Conservation (phyloP, 1,140 invertebrate species). For the Cyphomyrmex costatus region DNA sequence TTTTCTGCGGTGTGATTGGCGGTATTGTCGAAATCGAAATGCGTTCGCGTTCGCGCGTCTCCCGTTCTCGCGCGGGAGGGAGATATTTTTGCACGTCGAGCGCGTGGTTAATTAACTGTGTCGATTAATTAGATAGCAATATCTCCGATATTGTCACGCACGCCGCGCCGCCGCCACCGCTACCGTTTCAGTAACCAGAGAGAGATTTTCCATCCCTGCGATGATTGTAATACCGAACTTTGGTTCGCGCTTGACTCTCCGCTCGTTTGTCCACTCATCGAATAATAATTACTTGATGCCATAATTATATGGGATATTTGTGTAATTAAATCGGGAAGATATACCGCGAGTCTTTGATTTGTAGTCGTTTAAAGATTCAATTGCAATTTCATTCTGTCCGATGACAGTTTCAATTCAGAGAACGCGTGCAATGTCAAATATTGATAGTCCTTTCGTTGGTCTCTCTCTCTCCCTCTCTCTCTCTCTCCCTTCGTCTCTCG, state of each 20-base stretch:
- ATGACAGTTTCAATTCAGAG: not conserved
- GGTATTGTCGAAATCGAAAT: slow-evolving; percentile 40
- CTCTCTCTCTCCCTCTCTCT: no score
- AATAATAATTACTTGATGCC: slow-evolving; percentile 14
- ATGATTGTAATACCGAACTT: not conserved
- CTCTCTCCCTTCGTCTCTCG: not conserved
- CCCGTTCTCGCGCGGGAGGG: not conserved
- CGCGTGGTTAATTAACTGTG: slow-evolving; percentile 54
- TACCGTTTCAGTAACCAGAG: not conserved
- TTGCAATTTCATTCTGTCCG: not conserved
- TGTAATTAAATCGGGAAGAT: not conserved
- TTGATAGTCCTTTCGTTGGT: not conserved
- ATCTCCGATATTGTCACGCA: slow-evolving; percentile 41
- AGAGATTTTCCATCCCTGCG: slow-evolving; percentile 34
- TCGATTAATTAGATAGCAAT: slow-evolving; percentile 58
- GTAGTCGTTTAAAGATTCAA: slow-evolving; percentile 19
- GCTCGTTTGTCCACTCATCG: slow-evolving; percentile 21
- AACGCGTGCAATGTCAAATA: not conserved
- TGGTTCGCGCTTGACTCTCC: not conserved
- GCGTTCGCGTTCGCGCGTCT: not conserved
- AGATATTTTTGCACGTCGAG: slow-evolving; percentile 21
- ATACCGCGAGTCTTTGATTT: slow-evolving; percentile 4
- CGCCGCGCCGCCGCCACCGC: no score
- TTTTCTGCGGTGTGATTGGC: slow-evolving; percentile 30
- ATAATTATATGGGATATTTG: slow-evolving; percentile 20